A percentile compares a stretch with the other conserved stretches of the same genome.
phyloP scores from a whole-genome alignment of 2,888 invertebrate genomes.

The Dolichopus griseipennis region DNA sequence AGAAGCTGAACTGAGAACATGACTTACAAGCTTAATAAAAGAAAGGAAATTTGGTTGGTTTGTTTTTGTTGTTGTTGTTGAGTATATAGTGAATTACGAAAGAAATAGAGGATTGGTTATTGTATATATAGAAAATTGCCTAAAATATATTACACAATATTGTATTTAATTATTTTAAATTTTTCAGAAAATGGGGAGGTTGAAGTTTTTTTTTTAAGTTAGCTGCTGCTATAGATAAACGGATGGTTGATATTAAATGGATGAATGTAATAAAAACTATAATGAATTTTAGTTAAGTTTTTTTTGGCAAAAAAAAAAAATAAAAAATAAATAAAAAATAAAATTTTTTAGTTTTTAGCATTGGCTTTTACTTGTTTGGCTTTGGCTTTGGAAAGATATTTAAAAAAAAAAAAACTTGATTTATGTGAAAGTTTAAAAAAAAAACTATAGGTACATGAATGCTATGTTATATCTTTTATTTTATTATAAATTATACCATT shows the following conservation, averaged over 20 bases:
- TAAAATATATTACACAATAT: background rate
- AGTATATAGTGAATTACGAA: background rate
- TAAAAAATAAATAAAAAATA: too few species aligned
- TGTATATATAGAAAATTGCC: background rate
- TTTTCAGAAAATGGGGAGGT: background rate
- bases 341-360: too few species aligned
- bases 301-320: background rate
- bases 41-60: too few species aligned
- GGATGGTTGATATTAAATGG: background rate
- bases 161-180: too few species aligned
- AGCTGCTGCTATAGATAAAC: too few species aligned
- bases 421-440: background rate
- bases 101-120: constrained; percentile 2
- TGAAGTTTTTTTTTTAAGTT: background rate
- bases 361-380: background rate
- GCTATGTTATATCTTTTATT: background rate
- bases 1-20: background rate
- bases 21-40: background rate
- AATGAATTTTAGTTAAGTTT: background rate
- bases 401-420: constrained; percentile 3
- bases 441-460: background rate
- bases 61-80: too few species aligned
- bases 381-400: background rate
- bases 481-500: background rate
- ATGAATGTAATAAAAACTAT: background rate